Evolutionary conservation across 2,797 vertebrate genomes (phyloP).

Genomic region (Podargus strigoides): DNA sequence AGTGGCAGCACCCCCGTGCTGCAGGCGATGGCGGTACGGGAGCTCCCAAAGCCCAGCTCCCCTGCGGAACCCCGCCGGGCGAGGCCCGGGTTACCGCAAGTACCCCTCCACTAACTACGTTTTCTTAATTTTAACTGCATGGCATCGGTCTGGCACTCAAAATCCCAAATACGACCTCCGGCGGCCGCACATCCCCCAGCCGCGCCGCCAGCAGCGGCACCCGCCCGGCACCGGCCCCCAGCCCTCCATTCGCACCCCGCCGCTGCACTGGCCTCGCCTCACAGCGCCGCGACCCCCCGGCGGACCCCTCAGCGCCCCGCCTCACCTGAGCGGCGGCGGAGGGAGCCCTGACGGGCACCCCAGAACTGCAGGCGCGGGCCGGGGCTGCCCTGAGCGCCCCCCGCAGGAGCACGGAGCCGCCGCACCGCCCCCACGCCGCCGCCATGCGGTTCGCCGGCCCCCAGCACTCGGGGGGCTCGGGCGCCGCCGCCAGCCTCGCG

Average conservation of each 20-base stretch:
- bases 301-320: background rate
- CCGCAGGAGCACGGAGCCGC: background rate
- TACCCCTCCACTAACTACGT: background rate
- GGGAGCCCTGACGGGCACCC: background rate
- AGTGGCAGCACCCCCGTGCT: accelerated
- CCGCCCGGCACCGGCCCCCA: background rate
- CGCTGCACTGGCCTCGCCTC: background rate
- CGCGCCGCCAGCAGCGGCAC: no score
- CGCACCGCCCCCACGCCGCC: background rate
- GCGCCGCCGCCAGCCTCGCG: background rate
- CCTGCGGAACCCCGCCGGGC: background rate
- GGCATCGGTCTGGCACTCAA: background rate
- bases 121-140: background rate
- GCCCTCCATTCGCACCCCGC: background rate
- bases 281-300: no score
- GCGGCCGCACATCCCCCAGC: background rate
- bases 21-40: no score
- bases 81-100: accelerated
- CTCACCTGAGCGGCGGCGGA: slow-evolving; percentile 1
- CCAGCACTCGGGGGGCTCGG: background rate
- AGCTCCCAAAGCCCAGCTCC: background rate
- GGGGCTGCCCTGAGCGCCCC: background rate
- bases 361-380: background rate
- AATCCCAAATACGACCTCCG: background rate
- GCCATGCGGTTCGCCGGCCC: background rate